These are phyloP conservation scores for Drosophila conformis DNA, from an alignment of 2,888 invertebrate genomes.

Conservation along the genomic window DNA sequence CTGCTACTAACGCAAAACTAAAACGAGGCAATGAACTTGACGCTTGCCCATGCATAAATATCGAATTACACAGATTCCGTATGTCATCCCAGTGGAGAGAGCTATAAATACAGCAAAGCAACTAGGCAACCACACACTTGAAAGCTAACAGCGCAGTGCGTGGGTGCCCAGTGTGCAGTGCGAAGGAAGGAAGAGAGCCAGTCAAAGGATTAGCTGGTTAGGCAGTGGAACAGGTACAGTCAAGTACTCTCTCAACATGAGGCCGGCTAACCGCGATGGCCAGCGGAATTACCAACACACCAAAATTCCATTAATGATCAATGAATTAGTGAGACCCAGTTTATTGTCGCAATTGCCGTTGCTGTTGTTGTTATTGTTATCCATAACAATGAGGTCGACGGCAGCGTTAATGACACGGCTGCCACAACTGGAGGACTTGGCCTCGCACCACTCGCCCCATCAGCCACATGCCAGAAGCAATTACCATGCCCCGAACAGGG, in stretches of 20 bases:
- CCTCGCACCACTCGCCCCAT: slow-evolving; percentile 16
- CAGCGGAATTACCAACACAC: slow-evolving; percentile 40
- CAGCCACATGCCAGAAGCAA: slow-evolving; percentile 59
- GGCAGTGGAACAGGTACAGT: slow-evolving; percentile 13
- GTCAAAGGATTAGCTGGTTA: slow-evolving; percentile 21
- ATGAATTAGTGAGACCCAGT: slow-evolving; percentile 55
- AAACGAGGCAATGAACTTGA: slow-evolving; percentile 65
- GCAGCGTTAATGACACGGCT: slow-evolving; percentile 44
- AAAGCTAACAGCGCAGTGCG: slow-evolving; percentile 23
- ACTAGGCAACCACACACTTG: slow-evolving; percentile 51
- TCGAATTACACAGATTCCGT: slow-evolving; percentile 22
- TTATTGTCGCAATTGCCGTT: slow-evolving; percentile 11
- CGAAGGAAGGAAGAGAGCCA: not conserved
- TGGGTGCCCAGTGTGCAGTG: slow-evolving; percentile 10
- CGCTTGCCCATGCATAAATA: slow-evolving; percentile 2
- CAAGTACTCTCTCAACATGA: slow-evolving; percentile 33
- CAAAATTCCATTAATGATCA: slow-evolving; percentile 69
- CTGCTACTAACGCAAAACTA: slow-evolving; percentile 38
- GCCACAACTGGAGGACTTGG: slow-evolving; percentile 36
- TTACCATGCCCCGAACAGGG: slow-evolving; percentile 59
- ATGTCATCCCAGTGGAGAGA: not conserved
- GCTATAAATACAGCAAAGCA: slow-evolving; percentile 62
- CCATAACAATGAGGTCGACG: slow-evolving; percentile 57
- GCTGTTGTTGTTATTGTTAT: slow-evolving; percentile 43
- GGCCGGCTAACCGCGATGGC: slow-evolving; percentile 29